Evolutionary conservation across 2,888 invertebrate genomes (phyloP), one percentile per base, ranked within the genome.

Genomic region (Aphidoletes aphidimyza): DNA sequence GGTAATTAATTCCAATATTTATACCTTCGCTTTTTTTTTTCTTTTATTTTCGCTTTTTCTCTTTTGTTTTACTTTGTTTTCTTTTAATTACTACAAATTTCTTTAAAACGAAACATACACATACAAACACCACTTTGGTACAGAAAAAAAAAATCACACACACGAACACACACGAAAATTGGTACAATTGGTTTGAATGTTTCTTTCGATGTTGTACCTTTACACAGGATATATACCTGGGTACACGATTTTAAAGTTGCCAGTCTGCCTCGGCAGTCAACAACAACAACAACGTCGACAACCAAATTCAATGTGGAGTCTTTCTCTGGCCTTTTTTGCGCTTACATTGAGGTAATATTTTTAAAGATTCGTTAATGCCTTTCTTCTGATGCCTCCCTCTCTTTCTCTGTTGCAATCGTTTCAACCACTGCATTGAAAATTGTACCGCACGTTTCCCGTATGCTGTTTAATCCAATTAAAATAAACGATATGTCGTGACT

Each of bases 401-500:
- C 69, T 69, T 30, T 1, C 69, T 47, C 1, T 69, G 42, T 42
- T 42, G 69, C 30, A 69, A 30, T 69, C 1, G 14, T 30, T 69
- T 69, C 69, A 30, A 69, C 69, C 54, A 54, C 54, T 54, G 54
- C 54, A n/a, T 69, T 69, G 69, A 30, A 30, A 30, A 30, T 30
- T 14, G 30, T 30, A 69, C 30, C 34, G 30, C 14, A 11, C 54
- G 5, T n/a, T 69, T 30, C 17, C 30, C 69, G n/a, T 69, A 69
- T 30, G n/a, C 69, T 54, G n/a, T 69, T 69, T 69, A 69, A 30
- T 69, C 69, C 69, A 69, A 69, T 69, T 69, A 69, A 69, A 69
- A 69, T 69, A 69, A 69, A 69, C 69, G 30, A 69, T 69, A 69
- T 69, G 26, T 69, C 69, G 69, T 69, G 69, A 69, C 69, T 69